A percentile compares a stretch with the other conserved stretches of the same genome.
Conservation (phyloP, 2,888 invertebrate species). For the Himalopsyche japonica region DNA sequence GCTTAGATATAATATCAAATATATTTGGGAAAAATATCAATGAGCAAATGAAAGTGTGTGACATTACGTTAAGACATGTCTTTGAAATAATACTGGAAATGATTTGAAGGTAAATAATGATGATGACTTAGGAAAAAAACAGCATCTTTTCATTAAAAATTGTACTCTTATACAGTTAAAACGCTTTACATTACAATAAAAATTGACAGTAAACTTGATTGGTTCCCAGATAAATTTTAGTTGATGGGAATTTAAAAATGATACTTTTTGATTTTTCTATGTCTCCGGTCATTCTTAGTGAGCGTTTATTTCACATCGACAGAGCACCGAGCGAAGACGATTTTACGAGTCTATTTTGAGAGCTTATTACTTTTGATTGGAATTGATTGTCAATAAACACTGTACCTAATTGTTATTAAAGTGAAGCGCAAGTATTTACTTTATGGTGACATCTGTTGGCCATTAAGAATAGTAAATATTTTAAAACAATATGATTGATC, state of each 20-base stretch:
- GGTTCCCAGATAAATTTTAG: no score
- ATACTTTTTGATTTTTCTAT: not conserved
- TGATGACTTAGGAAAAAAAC: no score
- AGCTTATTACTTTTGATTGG: conserved; percentile 31
- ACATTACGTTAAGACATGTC: no score
- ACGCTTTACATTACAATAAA: no score
- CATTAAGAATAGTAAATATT: not conserved
- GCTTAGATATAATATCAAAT: no score
- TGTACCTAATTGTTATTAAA: not conserved
- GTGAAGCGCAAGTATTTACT: not conserved
- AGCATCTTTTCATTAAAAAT: no score
- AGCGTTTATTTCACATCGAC: not conserved
- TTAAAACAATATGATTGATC: not conserved
- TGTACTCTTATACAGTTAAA: no score
- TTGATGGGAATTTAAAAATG: not conserved
- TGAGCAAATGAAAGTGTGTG: no score
- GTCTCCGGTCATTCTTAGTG: not conserved
- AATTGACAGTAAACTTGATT: no score
- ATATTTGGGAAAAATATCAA: no score
- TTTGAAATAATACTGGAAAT: no score
- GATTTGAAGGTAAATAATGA: no score
- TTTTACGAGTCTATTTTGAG: conserved; percentile 21
- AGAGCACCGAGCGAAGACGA: not conserved
- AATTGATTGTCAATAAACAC: conserved; percentile 31
- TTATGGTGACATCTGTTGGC: not conserved